A percentile compares a stretch with the other conserved stretches of the same genome.
These are phyloP conservation scores for Clunio marinus DNA, from an alignment of 2,888 invertebrate genomes.

Conservation along the genomic window DNA sequence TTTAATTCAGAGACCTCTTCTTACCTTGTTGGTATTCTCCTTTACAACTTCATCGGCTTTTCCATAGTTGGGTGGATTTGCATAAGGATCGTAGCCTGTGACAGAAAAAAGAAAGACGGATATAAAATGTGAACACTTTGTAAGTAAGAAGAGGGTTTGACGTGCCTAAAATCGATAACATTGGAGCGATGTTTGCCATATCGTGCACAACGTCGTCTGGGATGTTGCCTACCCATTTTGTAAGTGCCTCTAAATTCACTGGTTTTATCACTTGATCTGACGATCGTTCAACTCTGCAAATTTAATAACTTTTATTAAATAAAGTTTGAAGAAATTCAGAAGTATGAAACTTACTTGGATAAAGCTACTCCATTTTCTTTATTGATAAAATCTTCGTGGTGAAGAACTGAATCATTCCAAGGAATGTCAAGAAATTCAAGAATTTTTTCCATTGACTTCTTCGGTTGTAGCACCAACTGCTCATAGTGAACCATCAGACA, in stretches of 20 bases:
- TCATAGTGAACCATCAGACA: slow-evolving; percentile 94
- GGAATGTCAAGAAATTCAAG: slow-evolving; percentile 83
- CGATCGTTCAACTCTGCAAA: slow-evolving; percentile 83
- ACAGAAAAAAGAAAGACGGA: too few relatives aligned
- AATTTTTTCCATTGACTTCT: slow-evolving; percentile 80
- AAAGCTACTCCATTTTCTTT: slow-evolving; percentile 90
- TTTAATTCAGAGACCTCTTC: slow-evolving; percentile 29
- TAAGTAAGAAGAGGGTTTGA: too few relatives aligned
- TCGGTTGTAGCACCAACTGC: slow-evolving; percentile 92
- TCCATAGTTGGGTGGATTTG: slow-evolving; percentile 94
- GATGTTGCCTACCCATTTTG: slow-evolving; percentile 86
- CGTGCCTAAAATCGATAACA: slow-evolving; percentile 69
- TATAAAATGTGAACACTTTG: too few relatives aligned
- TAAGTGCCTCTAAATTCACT: slow-evolving; percentile 91
- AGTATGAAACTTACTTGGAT: slow-evolving; percentile 73
- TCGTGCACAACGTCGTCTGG: slow-evolving; percentile 88
- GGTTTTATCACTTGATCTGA: slow-evolving; percentile 99
- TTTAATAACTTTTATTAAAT: background rate
- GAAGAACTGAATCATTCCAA: slow-evolving; percentile 93
- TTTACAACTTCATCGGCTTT: slow-evolving; percentile 72
- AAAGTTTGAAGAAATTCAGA: background rate
- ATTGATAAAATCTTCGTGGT: slow-evolving; percentile 96
- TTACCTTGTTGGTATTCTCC: slow-evolving; percentile 58
- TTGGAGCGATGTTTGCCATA: slow-evolving; percentile 91
- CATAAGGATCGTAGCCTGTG: slow-evolving; percentile 87